A percentile compares a stretch with the other conserved stretches of the same genome.
These are phyloP conservation scores for Petrosia ficiformis DNA, from an alignment of 37 sponge, comb jelly and placozoan genomes.

Conservation along the genomic window DNA sequence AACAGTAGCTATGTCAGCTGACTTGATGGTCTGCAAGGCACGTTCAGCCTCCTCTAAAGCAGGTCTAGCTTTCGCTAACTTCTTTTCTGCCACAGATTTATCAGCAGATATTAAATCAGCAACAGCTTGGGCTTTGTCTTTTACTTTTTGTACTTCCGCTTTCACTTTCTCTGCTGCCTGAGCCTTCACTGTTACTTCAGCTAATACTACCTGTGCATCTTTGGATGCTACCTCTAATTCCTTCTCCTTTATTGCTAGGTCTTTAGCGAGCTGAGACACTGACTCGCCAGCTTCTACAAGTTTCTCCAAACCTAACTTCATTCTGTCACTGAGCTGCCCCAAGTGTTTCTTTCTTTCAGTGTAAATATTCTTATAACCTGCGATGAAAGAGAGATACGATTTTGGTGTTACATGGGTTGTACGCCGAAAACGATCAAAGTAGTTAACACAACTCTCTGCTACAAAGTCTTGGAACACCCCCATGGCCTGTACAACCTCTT, in stretches of 20 bases:
- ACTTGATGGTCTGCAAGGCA: constrained; percentile 97
- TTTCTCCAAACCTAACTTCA: constrained; percentile 95
- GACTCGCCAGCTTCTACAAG: constrained; percentile 90
- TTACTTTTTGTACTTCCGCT: constrained; percentile 95
- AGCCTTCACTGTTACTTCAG: constrained; percentile 94
- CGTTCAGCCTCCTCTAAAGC: constrained; percentile 96
- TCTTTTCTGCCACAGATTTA: constrained; percentile 88
- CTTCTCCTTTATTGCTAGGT: constrained; percentile 94
- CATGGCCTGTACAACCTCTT: constrained; percentile 93
- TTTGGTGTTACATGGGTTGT: constrained; percentile 98
- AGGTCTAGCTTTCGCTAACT: constrained; percentile 90
- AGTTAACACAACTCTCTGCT: constrained; percentile 93
- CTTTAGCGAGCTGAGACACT: constrained; percentile 82
- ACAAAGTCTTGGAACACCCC: constrained; percentile 97
- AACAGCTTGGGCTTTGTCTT: constrained; percentile 97
- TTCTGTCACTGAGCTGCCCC: constrained; percentile 83
- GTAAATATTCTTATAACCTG: constrained; percentile 91
- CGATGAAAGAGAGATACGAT: constrained; percentile 96
- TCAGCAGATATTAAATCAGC: constrained; percentile 93
- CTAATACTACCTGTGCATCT: constrained; percentile 93
- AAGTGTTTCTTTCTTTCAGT: constrained; percentile 76
- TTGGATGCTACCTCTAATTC: constrained; percentile 86
- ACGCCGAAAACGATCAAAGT: constrained; percentile 94
- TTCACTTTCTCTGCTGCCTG: constrained; percentile 99
- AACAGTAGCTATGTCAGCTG: constrained; percentile 95